Evolutionary conservation across 64 coral and sea anemone species (phyloP).

Genomic region (Platygyra sinensis): DNA sequence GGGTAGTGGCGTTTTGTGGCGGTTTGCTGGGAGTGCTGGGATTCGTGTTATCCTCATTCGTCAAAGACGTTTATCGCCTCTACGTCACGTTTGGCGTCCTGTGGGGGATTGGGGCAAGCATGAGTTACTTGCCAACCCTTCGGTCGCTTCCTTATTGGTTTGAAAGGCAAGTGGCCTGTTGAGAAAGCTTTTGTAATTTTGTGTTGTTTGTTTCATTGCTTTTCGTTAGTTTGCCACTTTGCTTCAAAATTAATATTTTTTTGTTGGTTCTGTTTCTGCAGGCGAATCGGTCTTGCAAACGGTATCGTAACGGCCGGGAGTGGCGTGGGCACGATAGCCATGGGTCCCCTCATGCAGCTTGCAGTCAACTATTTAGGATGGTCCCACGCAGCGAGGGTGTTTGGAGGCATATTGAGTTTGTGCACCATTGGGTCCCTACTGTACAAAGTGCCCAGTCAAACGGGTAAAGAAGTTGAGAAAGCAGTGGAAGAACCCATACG

Average conservation of each 20-base stretch:
- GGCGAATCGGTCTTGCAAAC: conserved; percentile 81
- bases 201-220: neutral
- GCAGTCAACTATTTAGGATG: conserved; percentile 69
- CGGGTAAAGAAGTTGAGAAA: neutral
- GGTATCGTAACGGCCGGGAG: conserved; percentile 91
- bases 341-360: conserved; percentile 82
- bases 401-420: conserved; percentile 62
- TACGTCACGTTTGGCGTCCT: conserved; percentile 75
- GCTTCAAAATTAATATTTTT: neutral
- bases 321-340: conserved; percentile 82
- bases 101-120: conserved; percentile 79
- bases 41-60: conserved; percentile 73
- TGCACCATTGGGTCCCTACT: conserved; percentile 64
- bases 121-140: conserved; percentile 76
- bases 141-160: conserved; percentile 81
- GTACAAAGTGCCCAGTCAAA: conserved; percentile 47
- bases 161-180: conserved; percentile 17
- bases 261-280: neutral
- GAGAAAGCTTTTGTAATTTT: neutral
- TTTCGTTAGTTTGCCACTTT: neutral
- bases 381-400: conserved; percentile 63
- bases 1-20: conserved; percentile 73
- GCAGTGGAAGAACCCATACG: neutral
- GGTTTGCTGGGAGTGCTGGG: conserved; percentile 71
- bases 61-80: conserved; percentile 54